A percentile compares a stretch with the other conserved stretches of the same genome.
Conservation (phyloP, 2,797 vertebrate species). For the Orestias chungarensis region DNA sequence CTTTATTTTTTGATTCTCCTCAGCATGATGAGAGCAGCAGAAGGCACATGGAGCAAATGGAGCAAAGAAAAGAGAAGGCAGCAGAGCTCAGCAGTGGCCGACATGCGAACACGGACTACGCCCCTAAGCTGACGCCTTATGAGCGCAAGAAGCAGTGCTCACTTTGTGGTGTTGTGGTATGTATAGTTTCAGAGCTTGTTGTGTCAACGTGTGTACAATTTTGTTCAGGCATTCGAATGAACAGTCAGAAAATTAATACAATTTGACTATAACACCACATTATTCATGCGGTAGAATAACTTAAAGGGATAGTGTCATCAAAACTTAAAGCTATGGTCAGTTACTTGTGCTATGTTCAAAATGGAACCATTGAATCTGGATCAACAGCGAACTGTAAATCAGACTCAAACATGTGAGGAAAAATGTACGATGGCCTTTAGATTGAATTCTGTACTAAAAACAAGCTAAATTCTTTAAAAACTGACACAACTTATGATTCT, state of each 20-base stretch:
- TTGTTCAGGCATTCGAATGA: not conserved
- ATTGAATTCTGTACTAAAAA: too few species aligned
- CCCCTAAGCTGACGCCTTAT: constrained; percentile 95
- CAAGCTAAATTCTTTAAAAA: too few species aligned
- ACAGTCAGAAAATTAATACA: not conserved
- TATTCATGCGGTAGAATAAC: not conserved
- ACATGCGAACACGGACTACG: constrained; percentile 95
- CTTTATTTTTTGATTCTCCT: constrained; percentile 25
- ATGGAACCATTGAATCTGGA: not conserved
- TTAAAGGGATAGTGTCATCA: not conserved
- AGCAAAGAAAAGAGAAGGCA: constrained; percentile 98
- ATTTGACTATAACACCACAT: not conserved
- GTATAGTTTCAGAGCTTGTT: constrained; percentile 42
- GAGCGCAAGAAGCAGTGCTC: constrained; percentile 98
- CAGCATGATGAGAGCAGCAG: constrained; percentile 98
- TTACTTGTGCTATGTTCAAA: not conserved
- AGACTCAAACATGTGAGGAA: not conserved
- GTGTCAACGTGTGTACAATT: not conserved
- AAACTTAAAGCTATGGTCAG: not conserved
- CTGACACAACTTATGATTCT: too few species aligned
- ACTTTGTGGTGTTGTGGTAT: constrained; percentile 88
- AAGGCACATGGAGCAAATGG: constrained; percentile 98
- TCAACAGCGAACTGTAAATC: not conserved
- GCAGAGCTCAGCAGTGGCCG: constrained; percentile 96
- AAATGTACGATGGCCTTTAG: too few species aligned